These are phyloP conservation scores for Hydropotes inermis DNA, from an alignment of 2,113 vertebrate genomes.

Conservation along the genomic window DNA sequence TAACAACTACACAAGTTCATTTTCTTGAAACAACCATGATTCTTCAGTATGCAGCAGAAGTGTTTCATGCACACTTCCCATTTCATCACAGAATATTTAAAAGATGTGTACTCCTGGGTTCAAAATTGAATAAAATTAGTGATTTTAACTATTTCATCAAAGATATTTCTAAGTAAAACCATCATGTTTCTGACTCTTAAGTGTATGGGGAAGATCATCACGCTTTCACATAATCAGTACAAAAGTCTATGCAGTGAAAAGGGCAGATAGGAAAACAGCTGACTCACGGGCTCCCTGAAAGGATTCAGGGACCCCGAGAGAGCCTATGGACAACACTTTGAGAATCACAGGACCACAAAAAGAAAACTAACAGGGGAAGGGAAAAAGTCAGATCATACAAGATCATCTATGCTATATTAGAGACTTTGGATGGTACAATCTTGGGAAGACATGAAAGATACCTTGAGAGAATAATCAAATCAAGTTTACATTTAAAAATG, in stretches of 20 bases:
- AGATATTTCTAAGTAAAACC: background rate
- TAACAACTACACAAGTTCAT: background rate
- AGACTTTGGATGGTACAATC: background rate
- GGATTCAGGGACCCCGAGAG: background rate
- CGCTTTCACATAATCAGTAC: background rate
- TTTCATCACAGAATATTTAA: background rate
- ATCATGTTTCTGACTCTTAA: background rate
- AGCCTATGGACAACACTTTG: background rate
- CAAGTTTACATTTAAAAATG: background rate
- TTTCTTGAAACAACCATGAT: background rate
- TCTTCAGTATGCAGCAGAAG: background rate
- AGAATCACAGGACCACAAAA: background rate
- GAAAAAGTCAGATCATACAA: background rate
- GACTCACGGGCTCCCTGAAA: background rate
- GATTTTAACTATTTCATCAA: background rate
- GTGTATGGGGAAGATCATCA: background rate
- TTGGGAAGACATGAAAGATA: background rate
- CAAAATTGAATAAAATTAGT: conserved; percentile 2
- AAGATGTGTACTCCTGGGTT: background rate
- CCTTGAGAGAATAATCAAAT: background rate
- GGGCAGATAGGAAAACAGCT: background rate
- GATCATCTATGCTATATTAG: background rate
- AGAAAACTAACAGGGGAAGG: background rate
- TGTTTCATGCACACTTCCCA: background rate
- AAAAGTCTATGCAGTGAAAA: background rate